Evolutionary conservation across 2,888 invertebrate genomes (phyloP), one percentile per base, ranked within the genome.

Genomic region (Exephanes ischioxanthus): DNA sequence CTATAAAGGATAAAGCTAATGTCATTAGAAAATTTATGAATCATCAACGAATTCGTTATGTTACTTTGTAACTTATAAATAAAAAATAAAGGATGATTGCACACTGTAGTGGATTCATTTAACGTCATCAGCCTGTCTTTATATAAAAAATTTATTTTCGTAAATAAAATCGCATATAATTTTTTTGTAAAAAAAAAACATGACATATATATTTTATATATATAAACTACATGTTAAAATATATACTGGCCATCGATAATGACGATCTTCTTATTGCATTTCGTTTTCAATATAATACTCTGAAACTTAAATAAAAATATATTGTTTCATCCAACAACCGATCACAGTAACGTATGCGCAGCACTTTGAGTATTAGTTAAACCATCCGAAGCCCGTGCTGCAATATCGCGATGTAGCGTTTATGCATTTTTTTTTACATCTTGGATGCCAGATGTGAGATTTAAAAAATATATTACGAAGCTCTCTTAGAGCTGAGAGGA

Each of bases 131-230:
- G 30, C 70, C 6, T 45, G 9, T 22, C 63, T 37, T 16, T 53
- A 66, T 66, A 79, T 11, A 22, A 71, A 66, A 80, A 55, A 72
- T 80, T 80, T 72, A 80, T 63, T 72, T 75, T 84, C 80, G 51
- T 83, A 80, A 58, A 79, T 79, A 83, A 48, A 58, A 72, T 77
- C 79, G 61, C 78, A 79, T 48, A 76, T 67, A 83, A 19, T 26
- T 41, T 30, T 37, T 48, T 11, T 76, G 55, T 61, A 26, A 67
- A 71, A 53, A 53, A 51, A 41, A 48, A 66, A 45, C 9, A 30
- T 68, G 41, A n/a, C 48, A 61, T 80, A 72, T 68, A 41, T 48
- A 30, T 58, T 14, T 41, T 11, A 41, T 41, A 16, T 55, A 22
- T 22, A 58, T 58, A 58, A 26, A 22, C 58, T 58, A 70, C 33